These are phyloP conservation scores for Tuberolachnus salignus DNA, from an alignment of 2,888 invertebrate species.

Conservation along the genomic window DNA sequence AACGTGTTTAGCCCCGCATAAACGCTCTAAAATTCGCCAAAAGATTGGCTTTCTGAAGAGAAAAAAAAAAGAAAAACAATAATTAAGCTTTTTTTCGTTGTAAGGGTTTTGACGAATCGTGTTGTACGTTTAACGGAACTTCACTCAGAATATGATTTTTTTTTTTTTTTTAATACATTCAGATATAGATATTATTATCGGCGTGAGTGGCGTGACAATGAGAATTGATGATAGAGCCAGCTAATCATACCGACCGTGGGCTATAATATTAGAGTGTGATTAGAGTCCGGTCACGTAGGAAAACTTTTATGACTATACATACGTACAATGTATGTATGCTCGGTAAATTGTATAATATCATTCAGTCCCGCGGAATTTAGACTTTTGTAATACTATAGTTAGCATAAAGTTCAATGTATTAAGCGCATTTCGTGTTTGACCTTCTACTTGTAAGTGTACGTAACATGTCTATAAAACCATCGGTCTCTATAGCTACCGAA, in stretches of 20 bases:
- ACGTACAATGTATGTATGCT: not conserved
- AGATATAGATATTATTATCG: not conserved
- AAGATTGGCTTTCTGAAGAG: no score
- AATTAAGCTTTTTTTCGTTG: no score
- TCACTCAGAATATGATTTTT: no score
- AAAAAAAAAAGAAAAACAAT: no score
- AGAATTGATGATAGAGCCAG: not conserved
- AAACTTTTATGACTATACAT: not conserved
- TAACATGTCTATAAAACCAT: no score
- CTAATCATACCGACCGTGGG: not conserved
- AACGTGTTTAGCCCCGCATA: no score
- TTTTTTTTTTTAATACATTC: not conserved
- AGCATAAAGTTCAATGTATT: slow-evolving; percentile 4
- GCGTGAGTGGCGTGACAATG: not conserved
- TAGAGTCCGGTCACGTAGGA: slow-evolving; percentile 35
- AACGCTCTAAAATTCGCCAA: no score
- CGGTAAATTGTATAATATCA: slow-evolving; percentile 26
- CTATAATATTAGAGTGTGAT: not conserved
- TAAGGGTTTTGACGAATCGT: no score
- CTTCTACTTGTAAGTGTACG: not conserved
- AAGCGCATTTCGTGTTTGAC: not conserved
- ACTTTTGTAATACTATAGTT: not conserved
- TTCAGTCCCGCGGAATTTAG: slow-evolving; percentile 14
- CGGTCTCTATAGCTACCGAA: no score
- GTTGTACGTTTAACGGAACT: no score